Evolutionary conservation across 2,797 vertebrate species (phyloP), one percentile per base, ranked within the genome.

Genomic region (Allobates femoralis): DNA sequence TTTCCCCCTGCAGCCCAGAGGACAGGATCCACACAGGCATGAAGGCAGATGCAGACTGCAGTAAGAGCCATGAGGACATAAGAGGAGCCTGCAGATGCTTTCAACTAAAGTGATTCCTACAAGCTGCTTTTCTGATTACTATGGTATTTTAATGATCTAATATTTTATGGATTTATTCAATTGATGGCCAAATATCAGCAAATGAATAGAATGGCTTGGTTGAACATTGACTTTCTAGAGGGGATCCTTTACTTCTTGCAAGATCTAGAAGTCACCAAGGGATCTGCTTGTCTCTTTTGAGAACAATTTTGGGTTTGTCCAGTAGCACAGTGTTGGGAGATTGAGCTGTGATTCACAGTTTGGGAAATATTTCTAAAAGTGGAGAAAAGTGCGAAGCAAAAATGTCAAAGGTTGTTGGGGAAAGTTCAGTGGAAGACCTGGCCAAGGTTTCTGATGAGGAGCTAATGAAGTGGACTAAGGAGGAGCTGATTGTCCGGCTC

Each of bases 381-480:
- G 37, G 32, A 30, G 82, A 46, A 75, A 73, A 83, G 80, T 62
- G 64, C 26, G 11, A 79, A 12, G 34, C 21, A 67, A 92, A 91
- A 88, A 97, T 97, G 95, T 93, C 96, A 62, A 96, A 95, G 90
- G 94, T 93, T 89, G 87, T 93, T 23, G 95, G 94, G 88, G 91
- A 88, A 88, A 88, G 83, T 88, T 88, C 91, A 88, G 84, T 93
- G 56, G 97, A 98, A 89, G 97, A 99, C 92, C 93, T 97, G 91
- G 97, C 96, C 87, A 97, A 96, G 93, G 93, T 98, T 77, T 92
- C 93, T 19, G 98, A 99, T 66, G 96, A 98, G 90, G 97, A 98
- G 91, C 95, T 99, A 91, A 94, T 97, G 77, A 95, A 96, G 94
- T 97, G 97, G 97, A 96, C 95, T 92, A 99, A 96, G 90, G 97